A percentile compares a stretch with the other conserved stretches of the same genome.
Conservation (phyloP, 2,888 invertebrate species). For the Omphaloscelis lunosa region DNA sequence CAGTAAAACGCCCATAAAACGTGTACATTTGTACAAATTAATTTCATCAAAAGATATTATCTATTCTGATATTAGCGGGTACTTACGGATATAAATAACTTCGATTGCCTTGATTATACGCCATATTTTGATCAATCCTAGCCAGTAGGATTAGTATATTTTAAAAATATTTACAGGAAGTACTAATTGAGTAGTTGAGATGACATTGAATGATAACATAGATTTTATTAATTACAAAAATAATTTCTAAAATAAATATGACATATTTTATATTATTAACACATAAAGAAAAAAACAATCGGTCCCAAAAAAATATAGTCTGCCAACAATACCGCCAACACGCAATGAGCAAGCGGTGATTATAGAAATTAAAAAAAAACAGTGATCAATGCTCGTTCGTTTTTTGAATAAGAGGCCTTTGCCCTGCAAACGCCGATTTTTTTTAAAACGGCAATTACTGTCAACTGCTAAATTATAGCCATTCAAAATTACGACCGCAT, state of each 20-base stretch:
- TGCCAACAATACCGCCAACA: neutral
- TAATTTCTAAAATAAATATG: neutral
- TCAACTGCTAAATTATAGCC: too few species aligned
- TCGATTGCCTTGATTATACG: neutral
- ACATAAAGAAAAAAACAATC: too few species aligned
- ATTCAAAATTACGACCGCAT: too few species aligned
- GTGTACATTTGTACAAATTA: neutral
- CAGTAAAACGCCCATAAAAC: neutral
- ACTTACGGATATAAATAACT: neutral
- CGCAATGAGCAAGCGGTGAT: neutral
- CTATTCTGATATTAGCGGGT: neutral
- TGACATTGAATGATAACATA: neutral
- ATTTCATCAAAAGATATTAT: constrained; percentile 4
- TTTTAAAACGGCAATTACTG: too few species aligned
- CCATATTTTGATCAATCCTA: neutral
- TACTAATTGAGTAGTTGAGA: neutral
- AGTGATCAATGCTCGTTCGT: neutral
- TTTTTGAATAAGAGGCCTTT: neutral
- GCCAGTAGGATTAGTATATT: neutral
- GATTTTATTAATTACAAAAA: neutral
- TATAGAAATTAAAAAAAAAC: too few species aligned
- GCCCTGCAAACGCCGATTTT: neutral
- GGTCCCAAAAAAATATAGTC: neutral
- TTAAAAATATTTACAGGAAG: constrained; percentile 6
- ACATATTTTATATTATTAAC: neutral